Evolutionary conservation across 2,797 vertebrate genomes (phyloP).

Genomic region (Halcyon chelicuti): DNA sequence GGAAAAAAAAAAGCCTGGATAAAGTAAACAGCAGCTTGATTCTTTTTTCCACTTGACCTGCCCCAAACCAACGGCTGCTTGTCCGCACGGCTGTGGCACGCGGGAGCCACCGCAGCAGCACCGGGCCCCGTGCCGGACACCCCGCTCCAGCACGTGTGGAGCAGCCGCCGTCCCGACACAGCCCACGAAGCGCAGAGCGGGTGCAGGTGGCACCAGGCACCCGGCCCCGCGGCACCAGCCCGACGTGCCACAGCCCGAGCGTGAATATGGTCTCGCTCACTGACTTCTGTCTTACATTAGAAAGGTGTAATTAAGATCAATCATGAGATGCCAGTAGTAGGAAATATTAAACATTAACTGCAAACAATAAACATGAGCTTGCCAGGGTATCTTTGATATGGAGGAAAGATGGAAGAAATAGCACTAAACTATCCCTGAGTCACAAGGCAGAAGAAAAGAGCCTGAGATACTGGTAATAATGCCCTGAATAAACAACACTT

Average conservation of each 20-base stretch:
- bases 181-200: rapidly evolving
- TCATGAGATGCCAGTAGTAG: conserved; percentile 49
- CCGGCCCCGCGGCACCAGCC: not conserved
- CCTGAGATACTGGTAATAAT: conserved; percentile 53
- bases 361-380: conserved; percentile 62
- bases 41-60: not conserved
- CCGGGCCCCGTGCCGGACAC: rapidly evolving
- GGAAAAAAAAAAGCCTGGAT: not conserved
- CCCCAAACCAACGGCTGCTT: not conserved
- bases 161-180: rapidly evolving
- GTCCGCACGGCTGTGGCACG: rapidly evolving
- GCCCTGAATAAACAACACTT: conserved; percentile 49
- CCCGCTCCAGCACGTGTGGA: rapidly evolving
- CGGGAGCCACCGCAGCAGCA: rapidly evolving
- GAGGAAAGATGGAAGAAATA: conserved; percentile 53
- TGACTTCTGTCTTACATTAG: conserved; percentile 58
- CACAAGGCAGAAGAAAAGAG: conserved; percentile 18
- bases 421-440: conserved; percentile 51
- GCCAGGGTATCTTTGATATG: conserved; percentile 37
- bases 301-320: conserved; percentile 54
- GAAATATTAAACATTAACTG: conserved; percentile 70
- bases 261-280: rapidly evolving
- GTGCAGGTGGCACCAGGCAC: not conserved
- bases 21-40: not conserved
- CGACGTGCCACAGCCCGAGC: not conserved